Evolutionary conservation across 1,140 invertebrate genomes (phyloP), one percentile per base, ranked within the genome.

Genomic region (Platorchestia sp.): DNA sequence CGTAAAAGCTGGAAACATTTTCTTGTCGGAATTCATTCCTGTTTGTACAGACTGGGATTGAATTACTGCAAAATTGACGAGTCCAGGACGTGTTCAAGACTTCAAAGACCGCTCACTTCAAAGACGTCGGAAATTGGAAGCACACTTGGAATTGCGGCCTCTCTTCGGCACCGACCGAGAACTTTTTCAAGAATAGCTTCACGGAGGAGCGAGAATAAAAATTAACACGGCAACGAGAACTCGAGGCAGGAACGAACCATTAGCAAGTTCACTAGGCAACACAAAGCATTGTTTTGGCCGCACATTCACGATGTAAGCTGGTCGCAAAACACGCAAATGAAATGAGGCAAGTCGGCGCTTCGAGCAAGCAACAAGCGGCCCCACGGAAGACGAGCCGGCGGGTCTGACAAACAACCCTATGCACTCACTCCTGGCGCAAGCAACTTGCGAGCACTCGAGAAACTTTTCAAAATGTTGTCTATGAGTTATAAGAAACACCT

Each of bases 61-160:
- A 93, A 93, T 93, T 93, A 93, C 91, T 93, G 44, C 91, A 93
- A 93, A 93, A 93, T 93, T 93, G 91, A 93, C 91, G 91, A 93
- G 91, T 93, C 91, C 91, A 27, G 16, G 91, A 93, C 91, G 91
- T 47, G 91, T 93, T 93, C 44, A 93, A 93, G 45, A 45, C 91
- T 93, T 93, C 91, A 93, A 93, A 93, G 91, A 93, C 91, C 47
- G 43, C 91, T 44, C 43, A 45, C 91, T 44, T 93, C 91, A 93
- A 93, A 93, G 91, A 44, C 43, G 91, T 36, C 45, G 43, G 45
- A 47, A 93, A 45, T 93, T 93, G 91, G 40, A 44, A 40, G 91
- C 43, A 93, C 91, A 47, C 91, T 93, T 93, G 91, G 91, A 93
- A 45, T 41, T 93, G 45, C 45, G 43, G 87, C 41, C 36, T 7